Evolutionary conservation across 2,113 vertebrate genomes (phyloP).

Genomic region (Acinonyx jubatus): DNA sequence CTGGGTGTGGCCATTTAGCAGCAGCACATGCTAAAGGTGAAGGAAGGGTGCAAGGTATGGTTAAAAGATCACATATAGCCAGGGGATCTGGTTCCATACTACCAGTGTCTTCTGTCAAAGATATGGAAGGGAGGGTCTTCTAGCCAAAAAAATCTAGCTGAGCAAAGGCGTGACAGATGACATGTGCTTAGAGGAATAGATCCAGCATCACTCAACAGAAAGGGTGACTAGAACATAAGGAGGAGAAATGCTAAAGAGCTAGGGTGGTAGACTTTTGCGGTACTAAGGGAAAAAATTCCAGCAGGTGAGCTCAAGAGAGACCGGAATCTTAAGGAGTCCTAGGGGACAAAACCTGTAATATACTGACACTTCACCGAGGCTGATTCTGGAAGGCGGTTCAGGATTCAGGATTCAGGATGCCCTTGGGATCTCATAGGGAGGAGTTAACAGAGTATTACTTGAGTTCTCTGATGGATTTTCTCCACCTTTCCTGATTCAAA

Average conservation of each 20-base stretch:
- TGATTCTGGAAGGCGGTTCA: neutral
- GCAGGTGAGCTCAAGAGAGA: neutral
- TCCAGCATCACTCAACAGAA: neutral
- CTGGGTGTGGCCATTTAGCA: neutral
- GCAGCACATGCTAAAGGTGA: neutral
- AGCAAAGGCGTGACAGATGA: neutral
- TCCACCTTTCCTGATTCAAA: neutral
- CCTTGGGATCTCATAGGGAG: neutral
- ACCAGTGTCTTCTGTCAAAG: neutral
- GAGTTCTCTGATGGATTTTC: neutral
- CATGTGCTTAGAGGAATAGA: neutral
- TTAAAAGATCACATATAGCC: neutral
- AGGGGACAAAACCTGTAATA: neutral
- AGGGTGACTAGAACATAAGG: neutral
- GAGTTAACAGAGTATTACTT: neutral
- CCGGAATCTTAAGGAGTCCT: neutral
- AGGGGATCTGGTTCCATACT: neutral
- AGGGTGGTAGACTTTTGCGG: neutral
- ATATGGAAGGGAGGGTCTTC: neutral
- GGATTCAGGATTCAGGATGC: no score
- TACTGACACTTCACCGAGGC: neutral
- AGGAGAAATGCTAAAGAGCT: neutral
- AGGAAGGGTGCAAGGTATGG: accelerated
- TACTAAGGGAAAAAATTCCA: neutral
- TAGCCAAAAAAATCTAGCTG: neutral